Base-by-base conservation (phyloP, 2,888 invertebrate species). In the Strigamia maritima region DNA sequence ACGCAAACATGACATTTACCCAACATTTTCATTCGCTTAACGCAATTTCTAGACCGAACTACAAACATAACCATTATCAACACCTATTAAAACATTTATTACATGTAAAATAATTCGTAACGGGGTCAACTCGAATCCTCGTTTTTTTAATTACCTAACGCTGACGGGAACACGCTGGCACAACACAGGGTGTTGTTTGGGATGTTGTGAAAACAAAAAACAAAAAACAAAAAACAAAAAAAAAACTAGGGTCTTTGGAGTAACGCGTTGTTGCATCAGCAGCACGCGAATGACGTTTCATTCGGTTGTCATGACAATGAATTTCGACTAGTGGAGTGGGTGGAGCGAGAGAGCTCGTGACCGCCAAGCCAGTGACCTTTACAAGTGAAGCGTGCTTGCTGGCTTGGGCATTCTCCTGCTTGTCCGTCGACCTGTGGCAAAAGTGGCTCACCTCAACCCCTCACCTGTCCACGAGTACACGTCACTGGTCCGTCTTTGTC, bases 351-450 rank as follows among this genome's bases (percentile, higher is more conserved):
- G 16, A 1, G 60, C 22, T 24, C 60, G 60, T 60, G 60, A 60
- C 60, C 60, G 60, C 60, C 60, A 60, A 60, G 60, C 60, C 60
- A 60, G 60, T 60, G 60, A 60, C 60, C 60, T 60, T 60, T 60
- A 2, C 22, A 60, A 60, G 60, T 19, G 19, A 60, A 60, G 60
- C 60, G 60, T 24, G 44, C 38, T n/a, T 31, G 31, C 31, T 31
- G 31, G n/a, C 16, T 49, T 49, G 49, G 49, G 19, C 24, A 19
- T 60, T 60, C 60, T n/a, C 60, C 60, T 60, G 10, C 22, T 60
- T 60, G 60, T 60, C 60, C 60, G 60, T 60, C 22, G 60, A 60
- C 60, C 60, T 60, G 60, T 60, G 60, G 60, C 60, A 60, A 60
- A 60, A 60, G 60, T 60, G 60, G 60, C n/a, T 19, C 60, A 19